Conservation (phyloP, 2,113 vertebrate genomes). For the Phrynosoma blainvillii region DNA sequence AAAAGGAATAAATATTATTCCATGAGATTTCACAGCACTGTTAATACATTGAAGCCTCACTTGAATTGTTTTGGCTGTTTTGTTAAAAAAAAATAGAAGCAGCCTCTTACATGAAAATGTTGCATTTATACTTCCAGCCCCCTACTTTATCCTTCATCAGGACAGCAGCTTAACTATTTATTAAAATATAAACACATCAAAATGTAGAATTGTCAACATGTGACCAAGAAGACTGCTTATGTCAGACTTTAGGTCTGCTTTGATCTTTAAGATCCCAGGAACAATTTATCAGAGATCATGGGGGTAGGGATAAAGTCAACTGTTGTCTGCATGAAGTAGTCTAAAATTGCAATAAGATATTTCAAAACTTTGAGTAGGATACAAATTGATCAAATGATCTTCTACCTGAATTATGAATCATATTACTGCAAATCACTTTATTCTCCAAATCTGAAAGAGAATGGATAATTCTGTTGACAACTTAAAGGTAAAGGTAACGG, state of each 20-base stretch:
- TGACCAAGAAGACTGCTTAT: background rate
- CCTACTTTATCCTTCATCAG: background rate
- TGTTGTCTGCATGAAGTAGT: background rate
- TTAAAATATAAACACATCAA: background rate
- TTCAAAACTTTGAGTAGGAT: background rate
- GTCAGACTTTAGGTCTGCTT: background rate
- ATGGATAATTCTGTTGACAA: background rate
- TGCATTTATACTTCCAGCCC: background rate
- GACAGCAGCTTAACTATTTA: background rate
- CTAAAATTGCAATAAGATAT: background rate
- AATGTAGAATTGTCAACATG: background rate
- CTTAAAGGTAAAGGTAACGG: too few species aligned
- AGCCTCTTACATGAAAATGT: background rate
- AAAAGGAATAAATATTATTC: background rate
- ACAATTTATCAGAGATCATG: too few species aligned
- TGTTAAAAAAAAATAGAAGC: background rate
- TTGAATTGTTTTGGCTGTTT: background rate
- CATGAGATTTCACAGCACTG: background rate
- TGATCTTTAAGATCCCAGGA: background rate
- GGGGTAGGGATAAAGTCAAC: background rate
- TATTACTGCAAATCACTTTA: background rate
- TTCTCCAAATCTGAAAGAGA: background rate
- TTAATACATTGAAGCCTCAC: background rate
- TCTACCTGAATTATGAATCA: background rate
- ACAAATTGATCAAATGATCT: background rate